Evolutionary conservation across 1,140 invertebrate genomes (phyloP).

Genomic region (Drosophila setifemur): DNA sequence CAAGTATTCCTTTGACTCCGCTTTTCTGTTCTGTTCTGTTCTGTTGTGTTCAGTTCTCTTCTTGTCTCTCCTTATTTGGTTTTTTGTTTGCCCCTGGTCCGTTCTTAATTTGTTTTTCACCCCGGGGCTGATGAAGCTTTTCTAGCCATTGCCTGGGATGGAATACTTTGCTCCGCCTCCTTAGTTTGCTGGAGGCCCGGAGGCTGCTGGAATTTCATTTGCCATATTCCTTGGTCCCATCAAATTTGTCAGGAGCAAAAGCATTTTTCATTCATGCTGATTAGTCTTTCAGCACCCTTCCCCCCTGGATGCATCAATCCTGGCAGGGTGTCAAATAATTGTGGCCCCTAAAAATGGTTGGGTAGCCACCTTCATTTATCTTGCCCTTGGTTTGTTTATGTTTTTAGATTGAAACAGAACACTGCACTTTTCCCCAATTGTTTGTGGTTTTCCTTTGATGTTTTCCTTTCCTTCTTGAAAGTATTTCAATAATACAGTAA

Average conservation of each 20-base stretch:
- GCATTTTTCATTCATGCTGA: slow-evolving; percentile 39
- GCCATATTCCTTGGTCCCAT: not conserved
- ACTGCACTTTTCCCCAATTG: no score
- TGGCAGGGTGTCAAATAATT: not conserved
- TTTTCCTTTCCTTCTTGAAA: no score
- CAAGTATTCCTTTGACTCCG: not conserved
- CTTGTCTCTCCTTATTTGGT: not conserved
- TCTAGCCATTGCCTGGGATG: not conserved
- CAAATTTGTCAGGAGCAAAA: slow-evolving; percentile 39
- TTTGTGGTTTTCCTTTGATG: no score
- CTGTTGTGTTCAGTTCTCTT: not conserved
- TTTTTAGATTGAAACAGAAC: no score
- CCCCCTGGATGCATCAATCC: not conserved
- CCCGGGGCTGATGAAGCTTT: slow-evolving; percentile 13
- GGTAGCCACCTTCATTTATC: no score
- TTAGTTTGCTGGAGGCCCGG: not conserved
- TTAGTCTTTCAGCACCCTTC: slow-evolving; percentile 10
- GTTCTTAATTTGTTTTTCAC: slow-evolving; percentile 36
- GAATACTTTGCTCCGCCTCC: not conserved
- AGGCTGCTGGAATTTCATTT: not conserved
- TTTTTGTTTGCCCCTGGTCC: not conserved
- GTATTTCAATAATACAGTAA: no score
- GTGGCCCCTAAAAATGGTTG: no score
- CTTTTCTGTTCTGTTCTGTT: not conserved
- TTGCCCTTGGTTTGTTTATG: no score